Conservation (phyloP, 2,113 vertebrate species). For the Gulo gulo region DNA sequence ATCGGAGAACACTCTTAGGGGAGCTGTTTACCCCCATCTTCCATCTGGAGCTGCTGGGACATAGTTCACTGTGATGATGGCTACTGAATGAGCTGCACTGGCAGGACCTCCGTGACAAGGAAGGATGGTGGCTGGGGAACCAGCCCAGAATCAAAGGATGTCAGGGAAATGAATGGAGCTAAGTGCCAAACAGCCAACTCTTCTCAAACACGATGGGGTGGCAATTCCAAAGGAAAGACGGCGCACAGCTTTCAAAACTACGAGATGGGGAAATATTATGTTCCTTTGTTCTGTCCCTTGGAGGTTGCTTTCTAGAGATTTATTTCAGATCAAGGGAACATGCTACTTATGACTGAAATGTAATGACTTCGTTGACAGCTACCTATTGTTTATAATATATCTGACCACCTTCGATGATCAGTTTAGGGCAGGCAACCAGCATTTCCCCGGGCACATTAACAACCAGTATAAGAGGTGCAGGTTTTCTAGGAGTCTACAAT, state of each 20-base stretch:
- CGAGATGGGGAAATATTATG: not conserved
- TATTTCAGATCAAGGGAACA: not conserved
- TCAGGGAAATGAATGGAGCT: slow-evolving; percentile 68
- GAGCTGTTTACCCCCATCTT: slow-evolving; percentile 80
- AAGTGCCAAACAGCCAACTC: not conserved
- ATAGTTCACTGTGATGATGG: slow-evolving; percentile 70
- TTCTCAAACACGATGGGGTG: not conserved
- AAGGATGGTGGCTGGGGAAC: slow-evolving; percentile 69
- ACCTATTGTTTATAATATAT: not conserved
- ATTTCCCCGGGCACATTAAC: not conserved
- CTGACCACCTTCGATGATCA: not conserved
- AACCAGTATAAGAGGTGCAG: not conserved
- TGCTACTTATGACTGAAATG: not conserved
- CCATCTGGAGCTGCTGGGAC: slow-evolving; percentile 85
- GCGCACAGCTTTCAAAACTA: not conserved
- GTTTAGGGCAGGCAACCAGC: not conserved
- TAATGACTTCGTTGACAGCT: not conserved
- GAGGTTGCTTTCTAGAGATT: not conserved
- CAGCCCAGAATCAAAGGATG: slow-evolving; percentile 67
- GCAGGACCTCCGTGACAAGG: slow-evolving; percentile 67
- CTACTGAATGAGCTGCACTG: slow-evolving; percentile 77
- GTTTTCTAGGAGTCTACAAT: not conserved
- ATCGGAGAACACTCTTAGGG: slow-evolving; percentile 76
- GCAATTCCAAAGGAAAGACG: slow-evolving; percentile 24
- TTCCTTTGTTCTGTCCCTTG: slow-evolving; percentile 34